Evolutionary conservation across 2,113 vertebrate species (phyloP).

Genomic region (Lepidothrix coronata): DNA sequence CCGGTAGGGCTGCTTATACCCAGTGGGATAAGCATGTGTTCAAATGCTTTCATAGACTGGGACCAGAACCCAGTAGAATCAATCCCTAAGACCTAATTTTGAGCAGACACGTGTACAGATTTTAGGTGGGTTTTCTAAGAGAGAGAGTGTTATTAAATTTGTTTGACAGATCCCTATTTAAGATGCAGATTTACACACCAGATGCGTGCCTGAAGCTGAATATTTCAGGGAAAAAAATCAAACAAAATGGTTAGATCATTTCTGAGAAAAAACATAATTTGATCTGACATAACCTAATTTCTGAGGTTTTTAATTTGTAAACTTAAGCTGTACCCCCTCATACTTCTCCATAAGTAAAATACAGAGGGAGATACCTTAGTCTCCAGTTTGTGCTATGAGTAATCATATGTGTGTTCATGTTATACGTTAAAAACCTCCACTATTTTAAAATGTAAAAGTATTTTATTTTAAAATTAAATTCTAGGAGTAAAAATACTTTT

Average conservation of each 20-base stretch:
- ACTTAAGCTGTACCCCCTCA: neutral
- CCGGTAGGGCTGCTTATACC: neutral
- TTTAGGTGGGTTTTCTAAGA: slow-evolving; percentile 28
- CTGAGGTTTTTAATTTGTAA: neutral
- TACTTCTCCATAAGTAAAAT: neutral
- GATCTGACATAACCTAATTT: neutral
- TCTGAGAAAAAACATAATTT: slow-evolving; percentile 18
- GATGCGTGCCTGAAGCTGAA: slow-evolving; percentile 30
- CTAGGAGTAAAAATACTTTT: neutral
- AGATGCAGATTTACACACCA: slow-evolving; percentile 33
- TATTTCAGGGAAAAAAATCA: neutral
- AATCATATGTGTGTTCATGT: neutral
- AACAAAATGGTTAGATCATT: neutral
- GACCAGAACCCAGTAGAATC: neutral
- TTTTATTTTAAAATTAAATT: neutral
- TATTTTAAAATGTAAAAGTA: neutral
- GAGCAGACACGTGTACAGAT: neutral
- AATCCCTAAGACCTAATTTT: neutral
- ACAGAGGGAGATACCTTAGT: neutral
- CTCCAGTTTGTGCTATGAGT: neutral
- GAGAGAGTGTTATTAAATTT: slow-evolving; percentile 31
- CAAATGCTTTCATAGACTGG: neutral
- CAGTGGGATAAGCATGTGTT: neutral
- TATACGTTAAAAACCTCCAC: neutral
- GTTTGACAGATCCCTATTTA: slow-evolving; percentile 23